A percentile compares a stretch with the other conserved stretches of the same genome.
phyloP scores from a whole-genome alignment of 2,888 invertebrate species.

The Heliconius sara region DNA sequence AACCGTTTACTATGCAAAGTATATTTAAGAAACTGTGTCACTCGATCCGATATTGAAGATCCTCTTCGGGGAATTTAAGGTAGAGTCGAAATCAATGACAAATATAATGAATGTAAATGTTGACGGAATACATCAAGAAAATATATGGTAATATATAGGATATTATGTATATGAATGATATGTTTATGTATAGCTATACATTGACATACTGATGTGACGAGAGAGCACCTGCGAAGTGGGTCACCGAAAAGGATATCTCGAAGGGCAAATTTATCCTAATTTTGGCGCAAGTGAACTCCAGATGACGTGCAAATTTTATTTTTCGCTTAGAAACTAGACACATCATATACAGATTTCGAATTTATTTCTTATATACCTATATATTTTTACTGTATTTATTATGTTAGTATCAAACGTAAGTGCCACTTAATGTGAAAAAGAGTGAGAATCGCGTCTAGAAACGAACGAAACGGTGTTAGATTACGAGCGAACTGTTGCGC shows the following conservation, averaged over 20 bases:
- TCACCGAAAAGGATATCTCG: constrained; percentile 20
- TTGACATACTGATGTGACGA: not conserved
- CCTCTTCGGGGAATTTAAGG: constrained; percentile 25
- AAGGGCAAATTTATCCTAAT: constrained; percentile 22
- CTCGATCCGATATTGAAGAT: constrained; percentile 14
- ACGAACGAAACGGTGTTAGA: constrained; percentile 49
- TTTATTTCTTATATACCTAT: no score
- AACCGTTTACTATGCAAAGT: constrained; percentile 33
- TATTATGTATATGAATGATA: no score
- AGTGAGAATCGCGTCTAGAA: constrained; percentile 3
- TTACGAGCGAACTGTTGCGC: constrained; percentile 76
- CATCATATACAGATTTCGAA: not conserved
- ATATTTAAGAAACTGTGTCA: constrained; percentile 31
- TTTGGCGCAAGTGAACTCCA: constrained; percentile 10
- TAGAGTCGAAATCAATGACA: constrained; percentile 21
- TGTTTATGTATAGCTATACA: not conserved
- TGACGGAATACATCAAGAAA: constrained; percentile 5
- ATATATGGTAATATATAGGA: not conserved
- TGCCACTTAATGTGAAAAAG: not conserved
- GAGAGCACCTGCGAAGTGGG: constrained; percentile 22
- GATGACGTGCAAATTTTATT: constrained; percentile 15
- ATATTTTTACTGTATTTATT: no score
- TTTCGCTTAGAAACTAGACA: not conserved
- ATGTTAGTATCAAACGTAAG: no score
- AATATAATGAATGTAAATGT: constrained; percentile 28